A percentile compares a stretch with the other conserved stretches of the same genome.
Evolutionary conservation across 2,797 vertebrate genomes (phyloP).

Genomic region (Catamblyrhynchus diadema): DNA sequence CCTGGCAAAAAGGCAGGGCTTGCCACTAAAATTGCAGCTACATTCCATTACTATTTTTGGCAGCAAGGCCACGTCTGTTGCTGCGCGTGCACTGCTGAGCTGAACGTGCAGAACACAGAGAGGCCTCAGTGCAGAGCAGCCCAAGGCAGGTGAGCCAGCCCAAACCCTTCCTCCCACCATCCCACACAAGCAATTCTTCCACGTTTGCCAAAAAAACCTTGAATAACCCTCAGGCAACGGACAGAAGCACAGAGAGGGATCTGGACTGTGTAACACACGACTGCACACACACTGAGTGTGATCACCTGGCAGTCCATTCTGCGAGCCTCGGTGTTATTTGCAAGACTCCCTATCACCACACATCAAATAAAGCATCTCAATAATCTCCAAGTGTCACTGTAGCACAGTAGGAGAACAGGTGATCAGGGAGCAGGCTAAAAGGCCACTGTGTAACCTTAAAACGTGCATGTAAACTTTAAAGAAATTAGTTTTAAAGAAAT

Average conservation of each 20-base stretch:
- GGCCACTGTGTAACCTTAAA: neutral
- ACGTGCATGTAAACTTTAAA: neutral
- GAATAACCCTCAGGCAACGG: neutral
- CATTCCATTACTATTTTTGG: neutral
- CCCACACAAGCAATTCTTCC: neutral
- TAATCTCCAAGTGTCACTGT: neutral
- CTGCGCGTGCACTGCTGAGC: rapidly evolving
- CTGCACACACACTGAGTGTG: neutral
- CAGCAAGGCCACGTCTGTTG: neutral
- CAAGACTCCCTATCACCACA: neutral
- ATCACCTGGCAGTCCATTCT: neutral
- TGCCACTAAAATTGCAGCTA: neutral
- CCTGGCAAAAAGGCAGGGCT: neutral
- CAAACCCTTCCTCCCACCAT: neutral
- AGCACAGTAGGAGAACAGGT: neutral
- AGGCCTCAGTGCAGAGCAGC: neutral
- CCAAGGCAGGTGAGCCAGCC: neutral
- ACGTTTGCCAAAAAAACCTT: neutral
- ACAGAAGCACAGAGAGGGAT: neutral
- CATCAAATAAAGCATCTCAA: neutral
- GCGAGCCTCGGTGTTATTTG: neutral
- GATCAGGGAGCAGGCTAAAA: neutral
- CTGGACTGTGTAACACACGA: rapidly evolving
- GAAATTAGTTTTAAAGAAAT: neutral
- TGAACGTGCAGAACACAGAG: neutral